phyloP scores from a whole-genome alignment of 2,797 vertebrate genomes.

The Nannoperca australis region DNA sequence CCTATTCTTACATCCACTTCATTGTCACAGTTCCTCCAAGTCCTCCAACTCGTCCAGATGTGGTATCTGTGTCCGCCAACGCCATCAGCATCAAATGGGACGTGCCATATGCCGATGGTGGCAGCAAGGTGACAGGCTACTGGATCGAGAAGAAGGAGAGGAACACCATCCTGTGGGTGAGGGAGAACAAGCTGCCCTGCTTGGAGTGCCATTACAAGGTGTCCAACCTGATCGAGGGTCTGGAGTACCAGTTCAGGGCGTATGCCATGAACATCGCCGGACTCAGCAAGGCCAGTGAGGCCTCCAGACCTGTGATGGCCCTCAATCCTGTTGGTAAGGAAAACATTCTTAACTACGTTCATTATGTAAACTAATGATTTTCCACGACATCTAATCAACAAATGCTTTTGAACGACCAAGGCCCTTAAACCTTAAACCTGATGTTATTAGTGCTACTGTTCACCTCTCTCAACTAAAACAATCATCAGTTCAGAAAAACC shows the following conservation, averaged over 20 bases:
- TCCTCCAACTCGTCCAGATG: constrained; percentile 94
- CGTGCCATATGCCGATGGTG: constrained; percentile 96
- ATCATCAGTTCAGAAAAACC: not conserved
- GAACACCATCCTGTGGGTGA: constrained; percentile 98
- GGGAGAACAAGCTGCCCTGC: constrained; percentile 97
- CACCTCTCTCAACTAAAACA: not conserved
- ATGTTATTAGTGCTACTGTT: not conserved
- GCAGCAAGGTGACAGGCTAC: constrained; percentile 95
- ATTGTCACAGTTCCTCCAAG: constrained; percentile 92
- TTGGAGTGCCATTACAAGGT: constrained; percentile 95
- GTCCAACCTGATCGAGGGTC: constrained; percentile 92
- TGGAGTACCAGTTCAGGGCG: constrained; percentile 98
- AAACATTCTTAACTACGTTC: constrained; percentile 10
- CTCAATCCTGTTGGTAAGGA: constrained; percentile 97
- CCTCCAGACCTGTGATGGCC: constrained; percentile 94
- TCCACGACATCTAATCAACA: not conserved
- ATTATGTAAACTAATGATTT: not conserved
- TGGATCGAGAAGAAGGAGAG: constrained; percentile 99
- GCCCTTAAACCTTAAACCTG: not conserved
- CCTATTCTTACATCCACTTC: not conserved
- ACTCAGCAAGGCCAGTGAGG: constrained; percentile 98
- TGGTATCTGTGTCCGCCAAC: constrained; percentile 90
- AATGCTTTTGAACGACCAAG: not conserved
- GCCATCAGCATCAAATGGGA: constrained; percentile 97
- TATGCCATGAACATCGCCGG: constrained; percentile 98